Percentiles rank a stretch among this genome's conserved stretches.
Evolutionary conservation across 2,113 vertebrate genomes (phyloP).

Genomic region (Hystrix brachyura): DNA sequence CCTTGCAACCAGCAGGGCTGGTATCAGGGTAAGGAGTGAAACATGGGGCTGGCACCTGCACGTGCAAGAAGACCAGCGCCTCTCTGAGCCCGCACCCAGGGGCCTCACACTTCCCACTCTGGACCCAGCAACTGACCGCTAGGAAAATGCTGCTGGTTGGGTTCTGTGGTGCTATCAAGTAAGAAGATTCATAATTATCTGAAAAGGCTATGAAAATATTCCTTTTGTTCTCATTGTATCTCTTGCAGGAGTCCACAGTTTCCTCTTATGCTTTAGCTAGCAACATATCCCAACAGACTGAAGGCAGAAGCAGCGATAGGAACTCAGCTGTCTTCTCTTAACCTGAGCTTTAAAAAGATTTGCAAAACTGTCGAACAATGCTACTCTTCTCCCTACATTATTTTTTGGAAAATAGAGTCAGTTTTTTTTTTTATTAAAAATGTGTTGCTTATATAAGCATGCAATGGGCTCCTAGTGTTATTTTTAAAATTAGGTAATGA

Average conservation of each 20-base stretch:
- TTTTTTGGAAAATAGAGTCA: slow-evolving; percentile 58
- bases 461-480: slow-evolving; percentile 39
- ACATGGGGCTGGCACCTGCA: rapidly evolving
- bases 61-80: background rate
- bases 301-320: background rate
- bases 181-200: background rate
- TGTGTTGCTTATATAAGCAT: slow-evolving; percentile 59
- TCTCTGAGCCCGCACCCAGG: background rate
- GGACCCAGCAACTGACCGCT: background rate
- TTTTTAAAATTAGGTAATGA: slow-evolving; percentile 54
- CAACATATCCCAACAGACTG: background rate
- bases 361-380: slow-evolving; percentile 7
- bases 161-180: background rate
- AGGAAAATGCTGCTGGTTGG: background rate
- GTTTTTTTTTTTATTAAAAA: slow-evolving; percentile 56
- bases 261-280: background rate
- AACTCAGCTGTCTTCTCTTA: slow-evolving; percentile 53
- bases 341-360: slow-evolving; percentile 56
- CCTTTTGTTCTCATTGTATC: background rate
- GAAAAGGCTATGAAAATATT: background rate
- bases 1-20: background rate
- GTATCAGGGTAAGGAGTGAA: background rate
- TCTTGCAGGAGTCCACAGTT: background rate
- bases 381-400: background rate
- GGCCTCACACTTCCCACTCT: background rate